Base-by-base conservation (phyloP, 2,888 invertebrate species). In the Parelbella ahira region DNA sequence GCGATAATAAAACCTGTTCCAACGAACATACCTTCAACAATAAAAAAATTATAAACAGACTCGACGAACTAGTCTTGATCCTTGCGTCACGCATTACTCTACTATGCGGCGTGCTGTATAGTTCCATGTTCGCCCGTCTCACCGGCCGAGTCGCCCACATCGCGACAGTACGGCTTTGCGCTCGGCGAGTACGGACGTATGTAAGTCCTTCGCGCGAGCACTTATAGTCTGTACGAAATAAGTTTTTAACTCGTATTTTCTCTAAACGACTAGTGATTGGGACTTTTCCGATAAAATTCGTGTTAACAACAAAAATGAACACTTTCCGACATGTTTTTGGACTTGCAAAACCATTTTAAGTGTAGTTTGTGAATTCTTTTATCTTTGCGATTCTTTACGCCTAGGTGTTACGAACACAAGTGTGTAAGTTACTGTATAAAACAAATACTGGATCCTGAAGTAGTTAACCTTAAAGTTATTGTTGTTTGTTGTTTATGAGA, bases 391-490 rank as follows among this genome's bases (percentile, higher is more conserved):
- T 63, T 65, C 68, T 68, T 73, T 74, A 75, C 60, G 62, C 63
- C 63, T 70, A 81, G 74, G 82, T 80, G 79, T 62, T 61, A 71
- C 67, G 65, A 67, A 74, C 71, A 72, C 68, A 64, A 75, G 83
- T 84, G 86, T 66, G 67, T 69, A 77, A 68, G 73, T 79, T 79
- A 72, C 72, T 73, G 74, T 79, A 76, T 60, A 61, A 54, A 57
- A 73, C 64, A 71, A 70, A 72, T 73, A 67, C 71, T 65, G 51
- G 54, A 62, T 63, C 74, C 74, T 75, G 61, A 63, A 59, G 58
- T 49, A 62, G 63, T 54, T 48, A 47, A 56, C 58, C 72, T 80
- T 70, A 60, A 73, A 75, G 67, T 64, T 72, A 68, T 62, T 64
- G 67, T 74, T 78, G 68, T 74, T 73, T 69, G 61, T 75, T 64